Evolutionary conservation across 2,113 vertebrate species (phyloP).

Genomic region (Camelus bactrianus): DNA sequence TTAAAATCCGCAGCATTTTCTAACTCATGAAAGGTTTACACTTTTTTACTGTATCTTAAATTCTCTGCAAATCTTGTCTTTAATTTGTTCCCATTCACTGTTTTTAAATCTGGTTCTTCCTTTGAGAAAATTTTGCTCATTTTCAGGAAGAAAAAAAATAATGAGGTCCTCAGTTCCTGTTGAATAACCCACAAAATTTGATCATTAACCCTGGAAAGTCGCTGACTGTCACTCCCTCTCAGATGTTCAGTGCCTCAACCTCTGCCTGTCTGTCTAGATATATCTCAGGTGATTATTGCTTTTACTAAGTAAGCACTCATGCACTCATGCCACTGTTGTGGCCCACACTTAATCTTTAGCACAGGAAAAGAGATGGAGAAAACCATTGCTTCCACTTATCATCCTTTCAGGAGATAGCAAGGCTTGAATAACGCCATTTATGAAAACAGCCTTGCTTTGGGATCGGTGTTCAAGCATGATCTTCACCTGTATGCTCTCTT

Average conservation of each 20-base stretch:
- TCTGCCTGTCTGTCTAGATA: slow-evolving; percentile 29
- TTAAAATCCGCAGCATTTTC: background rate
- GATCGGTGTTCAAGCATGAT: background rate
- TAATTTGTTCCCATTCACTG: background rate
- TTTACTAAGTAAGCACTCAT: slow-evolving; percentile 27
- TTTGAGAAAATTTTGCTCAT: slow-evolving; percentile 26
- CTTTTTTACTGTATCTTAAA: background rate
- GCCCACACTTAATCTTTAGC: background rate
- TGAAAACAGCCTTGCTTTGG: background rate
- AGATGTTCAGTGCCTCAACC: background rate
- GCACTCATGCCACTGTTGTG: background rate
- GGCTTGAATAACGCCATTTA: background rate
- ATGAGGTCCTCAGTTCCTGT: background rate
- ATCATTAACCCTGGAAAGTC: slow-evolving; percentile 42
- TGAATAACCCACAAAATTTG: slow-evolving; percentile 44
- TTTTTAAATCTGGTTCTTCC: background rate
- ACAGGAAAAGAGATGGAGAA: background rate
- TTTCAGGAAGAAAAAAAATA: slow-evolving; percentile 55
- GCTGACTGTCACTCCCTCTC: background rate
- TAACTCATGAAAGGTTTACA: background rate
- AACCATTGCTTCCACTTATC: background rate
- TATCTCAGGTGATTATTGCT: slow-evolving; percentile 26
- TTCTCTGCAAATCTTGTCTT: slow-evolving; percentile 31
- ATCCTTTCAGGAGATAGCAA: slow-evolving; percentile 34
- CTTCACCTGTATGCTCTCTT: background rate